A percentile compares a stretch with the other conserved stretches of the same genome.
These are phyloP conservation scores for Marcusenius ussheri DNA, from an alignment of 2,113 vertebrate genomes.

Conservation along the genomic window DNA sequence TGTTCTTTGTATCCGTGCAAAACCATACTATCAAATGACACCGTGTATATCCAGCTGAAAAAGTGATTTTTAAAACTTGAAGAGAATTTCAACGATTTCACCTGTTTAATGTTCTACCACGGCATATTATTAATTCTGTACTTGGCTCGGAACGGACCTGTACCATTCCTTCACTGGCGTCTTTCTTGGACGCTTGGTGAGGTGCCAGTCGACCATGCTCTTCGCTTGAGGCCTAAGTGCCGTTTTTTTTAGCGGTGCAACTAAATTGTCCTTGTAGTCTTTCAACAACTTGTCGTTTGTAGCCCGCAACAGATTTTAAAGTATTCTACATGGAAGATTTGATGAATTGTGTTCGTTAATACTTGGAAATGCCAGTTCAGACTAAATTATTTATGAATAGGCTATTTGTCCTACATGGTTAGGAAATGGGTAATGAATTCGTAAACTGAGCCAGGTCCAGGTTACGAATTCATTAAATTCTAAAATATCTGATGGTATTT, in stretches of 20 bases:
- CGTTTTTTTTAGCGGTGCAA: neutral
- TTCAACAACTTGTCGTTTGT: neutral
- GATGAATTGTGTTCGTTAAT: neutral
- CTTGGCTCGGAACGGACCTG: neutral
- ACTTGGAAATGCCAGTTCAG: neutral
- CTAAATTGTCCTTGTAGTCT: neutral
- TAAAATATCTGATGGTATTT: neutral
- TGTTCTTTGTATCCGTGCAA: neutral
- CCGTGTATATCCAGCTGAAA: neutral
- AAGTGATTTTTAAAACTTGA: neutral
- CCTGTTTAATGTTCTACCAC: neutral
- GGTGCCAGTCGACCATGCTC: neutral
- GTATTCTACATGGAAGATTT: neutral
- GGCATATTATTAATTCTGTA: neutral
- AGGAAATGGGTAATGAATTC: neutral
- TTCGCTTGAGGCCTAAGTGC: neutral
- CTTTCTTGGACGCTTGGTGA: neutral
- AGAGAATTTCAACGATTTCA: neutral
- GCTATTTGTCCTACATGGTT: neutral
- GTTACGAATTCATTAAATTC: neutral
- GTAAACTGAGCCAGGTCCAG: neutral
- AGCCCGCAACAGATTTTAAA: neutral
- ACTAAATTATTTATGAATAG: constrained; percentile 2
- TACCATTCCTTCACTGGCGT: neutral
- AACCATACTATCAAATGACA: neutral